These are phyloP conservation scores for Anthopleura xanthogrammica DNA, from an alignment of 92 coral and sea anemone genomes.

Conservation along the genomic window DNA sequence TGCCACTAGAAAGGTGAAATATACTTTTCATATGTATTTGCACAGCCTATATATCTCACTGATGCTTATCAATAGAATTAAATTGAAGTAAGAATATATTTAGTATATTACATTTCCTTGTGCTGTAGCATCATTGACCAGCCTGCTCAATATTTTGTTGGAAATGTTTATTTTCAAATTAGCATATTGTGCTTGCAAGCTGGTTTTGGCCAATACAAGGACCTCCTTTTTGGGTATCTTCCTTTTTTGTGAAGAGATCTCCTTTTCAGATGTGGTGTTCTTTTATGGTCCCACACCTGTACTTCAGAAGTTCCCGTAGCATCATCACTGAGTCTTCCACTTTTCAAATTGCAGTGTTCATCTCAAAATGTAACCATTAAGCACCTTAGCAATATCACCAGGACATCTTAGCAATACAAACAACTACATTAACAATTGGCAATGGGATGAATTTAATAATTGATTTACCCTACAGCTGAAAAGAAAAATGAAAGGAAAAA, in stretches of 20 bases:
- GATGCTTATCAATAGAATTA: background rate
- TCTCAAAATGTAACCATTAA: background rate
- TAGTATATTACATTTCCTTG: background rate
- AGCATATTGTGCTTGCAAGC: background rate
- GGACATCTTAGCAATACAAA: no score
- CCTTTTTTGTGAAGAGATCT: background rate
- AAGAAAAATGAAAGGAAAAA: no score
- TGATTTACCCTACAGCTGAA: no score
- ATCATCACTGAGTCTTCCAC: background rate
- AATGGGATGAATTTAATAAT: no score
- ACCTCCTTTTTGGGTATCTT: background rate
- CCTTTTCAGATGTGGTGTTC: background rate
- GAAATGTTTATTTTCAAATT: background rate
- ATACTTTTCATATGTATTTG: background rate
- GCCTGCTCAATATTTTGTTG: background rate
- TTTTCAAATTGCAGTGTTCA: no score
- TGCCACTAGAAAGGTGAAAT: background rate
- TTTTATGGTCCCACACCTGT: background rate
- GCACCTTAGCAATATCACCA: no score
- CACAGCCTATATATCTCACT: background rate
- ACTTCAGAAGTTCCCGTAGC: background rate
- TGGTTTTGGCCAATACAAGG: background rate
- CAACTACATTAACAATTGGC: no score
- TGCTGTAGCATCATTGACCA: background rate
- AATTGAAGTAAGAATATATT: no score